Conservation (phyloP, 2,797 vertebrate genomes). For the Mastacembelus armatus region DNA sequence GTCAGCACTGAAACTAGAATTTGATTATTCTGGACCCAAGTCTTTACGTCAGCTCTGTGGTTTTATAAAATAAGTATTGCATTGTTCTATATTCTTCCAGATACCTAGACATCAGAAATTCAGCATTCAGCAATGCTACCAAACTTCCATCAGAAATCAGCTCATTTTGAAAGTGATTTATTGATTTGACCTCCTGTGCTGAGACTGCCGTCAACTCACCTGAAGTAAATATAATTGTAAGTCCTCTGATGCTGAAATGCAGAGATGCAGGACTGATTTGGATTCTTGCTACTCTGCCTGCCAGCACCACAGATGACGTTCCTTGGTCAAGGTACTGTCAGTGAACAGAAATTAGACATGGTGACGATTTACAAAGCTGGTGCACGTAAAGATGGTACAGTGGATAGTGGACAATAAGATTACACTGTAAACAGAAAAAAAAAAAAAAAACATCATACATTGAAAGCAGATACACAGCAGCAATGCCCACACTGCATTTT, state of each 20-base stretch:
- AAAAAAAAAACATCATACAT: too few relatives aligned
- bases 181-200: conserved; percentile 34
- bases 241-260: conserved; percentile 56
- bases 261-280: conserved; percentile 27
- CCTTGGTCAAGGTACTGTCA: conserved; percentile 4
- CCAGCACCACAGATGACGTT: neutral
- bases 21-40: too few relatives aligned
- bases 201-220: conserved; percentile 36
- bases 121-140: neutral
- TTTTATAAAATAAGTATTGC: neutral
- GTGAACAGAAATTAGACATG: conserved; percentile 2
- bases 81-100: too few relatives aligned
- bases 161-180: neutral
- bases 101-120: too few relatives aligned
- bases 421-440: neutral
- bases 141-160: conserved; percentile 14
- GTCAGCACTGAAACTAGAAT: neutral
- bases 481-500: neutral
- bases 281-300: conserved; percentile 29
- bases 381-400: neutral
- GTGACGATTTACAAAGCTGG: neutral
- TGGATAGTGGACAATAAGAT: neutral
- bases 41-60: neutral
- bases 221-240: conserved; percentile 9
- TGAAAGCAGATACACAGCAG: too few relatives aligned